Evolutionary conservation across 2,888 invertebrate species (phyloP).

Genomic region (Trimorus sp.): DNA sequence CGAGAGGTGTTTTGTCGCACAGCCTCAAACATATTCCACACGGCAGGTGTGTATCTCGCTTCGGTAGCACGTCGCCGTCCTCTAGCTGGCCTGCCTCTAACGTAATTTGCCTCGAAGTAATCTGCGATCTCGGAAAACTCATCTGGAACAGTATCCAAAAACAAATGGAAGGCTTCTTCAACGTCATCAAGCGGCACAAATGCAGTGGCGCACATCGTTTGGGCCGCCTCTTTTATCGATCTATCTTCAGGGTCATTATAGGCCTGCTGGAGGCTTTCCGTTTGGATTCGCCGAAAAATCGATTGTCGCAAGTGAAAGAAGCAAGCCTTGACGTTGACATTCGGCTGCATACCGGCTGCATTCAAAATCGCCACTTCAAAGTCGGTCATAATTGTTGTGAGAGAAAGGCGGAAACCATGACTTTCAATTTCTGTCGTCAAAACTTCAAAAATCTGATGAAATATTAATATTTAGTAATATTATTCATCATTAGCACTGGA

Average conservation of each 20-base stretch:
- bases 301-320: conserved; percentile 33
- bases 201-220: conserved; percentile 20
- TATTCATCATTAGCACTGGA: too few species aligned
- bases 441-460: too few species aligned
- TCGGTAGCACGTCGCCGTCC: conserved; percentile 25
- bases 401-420: conserved; percentile 19
- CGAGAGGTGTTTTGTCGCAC: not conserved
- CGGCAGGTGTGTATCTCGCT: conserved; percentile 23
- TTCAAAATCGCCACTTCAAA: conserved; percentile 28
- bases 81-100: conserved; percentile 23
- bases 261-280: conserved; percentile 24
- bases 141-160: conserved; percentile 30
- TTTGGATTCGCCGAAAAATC: conserved; percentile 31
- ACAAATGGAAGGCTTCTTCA: conserved; percentile 32
- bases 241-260: conserved; percentile 32
- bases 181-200: conserved; percentile 34
- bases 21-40: conserved; percentile 24
- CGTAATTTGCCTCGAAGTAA: conserved; percentile 25
- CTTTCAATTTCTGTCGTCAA: conserved; percentile 17
- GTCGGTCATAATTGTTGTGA: conserved; percentile 33
- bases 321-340: conserved; percentile 15
- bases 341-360: conserved; percentile 24
- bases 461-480: too few species aligned
- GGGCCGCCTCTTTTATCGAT: conserved; percentile 14
- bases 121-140: conserved; percentile 31